Evolutionary conservation across 1,140 invertebrate species (phyloP).

Genomic region (Meloidogyne hapla): DNA sequence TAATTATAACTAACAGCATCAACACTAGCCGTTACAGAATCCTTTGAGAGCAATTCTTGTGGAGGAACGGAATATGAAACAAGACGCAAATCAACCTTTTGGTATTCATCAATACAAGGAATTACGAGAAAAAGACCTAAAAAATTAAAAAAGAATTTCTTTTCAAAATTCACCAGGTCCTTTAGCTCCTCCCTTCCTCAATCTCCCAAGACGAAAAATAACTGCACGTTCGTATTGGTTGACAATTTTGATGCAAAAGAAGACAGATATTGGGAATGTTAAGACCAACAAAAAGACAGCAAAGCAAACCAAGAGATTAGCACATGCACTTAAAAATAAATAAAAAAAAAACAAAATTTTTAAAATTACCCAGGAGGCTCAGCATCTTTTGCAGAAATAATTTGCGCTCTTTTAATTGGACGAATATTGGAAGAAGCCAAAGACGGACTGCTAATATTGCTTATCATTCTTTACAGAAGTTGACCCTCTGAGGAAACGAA

Average conservation of each 20-base stretch:
- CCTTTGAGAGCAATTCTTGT: conserved; percentile 79
- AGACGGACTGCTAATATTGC: background rate
- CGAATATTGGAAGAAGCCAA: background rate
- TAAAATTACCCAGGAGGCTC: conserved; percentile 2
- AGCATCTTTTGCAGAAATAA: background rate
- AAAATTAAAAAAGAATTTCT: background rate
- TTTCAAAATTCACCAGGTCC: conserved; percentile 57
- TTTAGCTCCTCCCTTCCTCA: conserved; percentile 67
- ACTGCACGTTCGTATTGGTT: conserved; percentile 68
- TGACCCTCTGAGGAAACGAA: too few relatives aligned
- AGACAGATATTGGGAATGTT: conserved; percentile 87
- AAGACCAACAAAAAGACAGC: conserved; percentile 66
- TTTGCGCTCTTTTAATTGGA: background rate
- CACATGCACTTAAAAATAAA: background rate
- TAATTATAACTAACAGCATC: conserved; percentile 57
- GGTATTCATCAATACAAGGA: conserved; percentile 83
- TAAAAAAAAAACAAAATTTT: background rate
- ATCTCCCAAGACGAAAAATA: conserved; percentile 68
- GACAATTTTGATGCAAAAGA: conserved; percentile 77
- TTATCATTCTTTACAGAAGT: background rate
- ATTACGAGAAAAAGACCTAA: conserved; percentile 77
- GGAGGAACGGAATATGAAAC: conserved; percentile 71
- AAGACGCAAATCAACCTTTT: conserved; percentile 71
- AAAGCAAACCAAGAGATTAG: background rate
- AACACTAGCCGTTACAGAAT: conserved; percentile 76